A percentile compares a stretch with the other conserved stretches of the same genome.
Conservation (phyloP, 2,797 vertebrate genomes). For the Silurus lanzhouensis region DNA sequence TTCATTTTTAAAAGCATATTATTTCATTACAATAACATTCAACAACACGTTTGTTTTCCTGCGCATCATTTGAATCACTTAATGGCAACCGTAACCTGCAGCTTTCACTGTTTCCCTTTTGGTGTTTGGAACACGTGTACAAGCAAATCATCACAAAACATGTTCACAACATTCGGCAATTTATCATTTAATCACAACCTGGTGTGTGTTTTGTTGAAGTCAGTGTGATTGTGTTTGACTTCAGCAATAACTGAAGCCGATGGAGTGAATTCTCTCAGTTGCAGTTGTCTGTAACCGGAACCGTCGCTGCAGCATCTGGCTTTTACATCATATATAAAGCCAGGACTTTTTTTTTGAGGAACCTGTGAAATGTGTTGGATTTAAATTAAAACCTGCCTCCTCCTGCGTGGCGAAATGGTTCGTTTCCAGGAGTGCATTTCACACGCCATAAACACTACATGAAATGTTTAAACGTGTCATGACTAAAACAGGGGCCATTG, state of each 20-base stretch:
- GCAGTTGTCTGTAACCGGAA: constrained; percentile 67
- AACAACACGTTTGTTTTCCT: neutral
- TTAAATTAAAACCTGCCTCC: constrained; percentile 72
- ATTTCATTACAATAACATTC: neutral
- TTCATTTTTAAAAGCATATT: neutral
- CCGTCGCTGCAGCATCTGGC: constrained; percentile 71
- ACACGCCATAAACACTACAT: constrained; percentile 73
- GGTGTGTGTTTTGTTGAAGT: constrained; percentile 69
- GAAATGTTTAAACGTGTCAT: constrained; percentile 68
- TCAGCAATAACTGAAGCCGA: constrained; percentile 66
- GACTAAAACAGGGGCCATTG: constrained; percentile 67
- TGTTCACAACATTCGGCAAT: constrained; percentile 60
- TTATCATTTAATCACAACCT: constrained; percentile 68
- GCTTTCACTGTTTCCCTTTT: neutral
- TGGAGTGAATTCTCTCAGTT: constrained; percentile 65
- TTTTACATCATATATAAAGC: constrained; percentile 74
- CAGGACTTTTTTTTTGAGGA: constrained; percentile 12
- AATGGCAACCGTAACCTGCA: neutral
- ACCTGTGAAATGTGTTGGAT: constrained; percentile 73
- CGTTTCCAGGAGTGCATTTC: constrained; percentile 73
- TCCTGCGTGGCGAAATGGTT: constrained; percentile 67
- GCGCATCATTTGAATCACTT: neutral
- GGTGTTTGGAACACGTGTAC: constrained; percentile 58
- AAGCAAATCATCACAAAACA: constrained; percentile 70
- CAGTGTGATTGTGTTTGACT: constrained; percentile 77